phyloP scores from a whole-genome alignment of 2,113 vertebrate genomes.

The Kobus ellipsiprymnus region DNA sequence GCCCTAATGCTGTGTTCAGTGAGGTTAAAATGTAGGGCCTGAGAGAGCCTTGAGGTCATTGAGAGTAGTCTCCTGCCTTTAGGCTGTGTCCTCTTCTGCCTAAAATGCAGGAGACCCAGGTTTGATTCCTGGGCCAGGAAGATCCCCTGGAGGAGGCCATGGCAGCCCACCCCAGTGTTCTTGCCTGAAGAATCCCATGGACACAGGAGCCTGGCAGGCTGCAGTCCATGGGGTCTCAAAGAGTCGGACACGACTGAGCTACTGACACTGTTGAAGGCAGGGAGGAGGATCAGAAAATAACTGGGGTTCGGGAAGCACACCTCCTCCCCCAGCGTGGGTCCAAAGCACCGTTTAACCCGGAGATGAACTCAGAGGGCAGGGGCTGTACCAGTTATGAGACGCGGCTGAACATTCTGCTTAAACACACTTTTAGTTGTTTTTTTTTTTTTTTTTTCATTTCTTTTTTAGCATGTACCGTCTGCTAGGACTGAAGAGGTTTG shows the following conservation, averaged over 20 bases:
- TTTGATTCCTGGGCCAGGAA: neutral
- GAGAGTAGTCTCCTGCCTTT: neutral
- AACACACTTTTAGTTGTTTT: neutral
- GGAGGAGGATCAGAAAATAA: neutral
- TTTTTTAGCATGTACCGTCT: neutral
- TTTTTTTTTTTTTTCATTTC: neutral
- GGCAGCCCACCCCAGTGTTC: neutral
- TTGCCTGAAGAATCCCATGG: neutral
- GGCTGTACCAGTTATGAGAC: neutral
- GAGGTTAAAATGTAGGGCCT: neutral
- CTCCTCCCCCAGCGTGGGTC: neutral
- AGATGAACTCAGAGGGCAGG: neutral
- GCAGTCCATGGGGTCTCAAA: neutral
- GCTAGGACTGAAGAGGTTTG: slow-evolving; percentile 7
- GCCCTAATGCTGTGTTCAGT: neutral
- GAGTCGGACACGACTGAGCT: neutral
- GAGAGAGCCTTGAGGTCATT: neutral
- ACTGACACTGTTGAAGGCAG: neutral
- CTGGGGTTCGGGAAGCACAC: neutral
- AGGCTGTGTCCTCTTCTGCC: neutral
- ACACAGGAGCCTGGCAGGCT: neutral
- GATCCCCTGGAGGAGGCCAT: neutral
- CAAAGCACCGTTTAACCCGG: neutral
- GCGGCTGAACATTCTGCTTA: neutral
- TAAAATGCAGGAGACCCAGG: neutral